A percentile compares a stretch with the other conserved stretches of the same genome.
Conservation (phyloP, 2,888 invertebrate species). For the Incurvaria masculella region DNA sequence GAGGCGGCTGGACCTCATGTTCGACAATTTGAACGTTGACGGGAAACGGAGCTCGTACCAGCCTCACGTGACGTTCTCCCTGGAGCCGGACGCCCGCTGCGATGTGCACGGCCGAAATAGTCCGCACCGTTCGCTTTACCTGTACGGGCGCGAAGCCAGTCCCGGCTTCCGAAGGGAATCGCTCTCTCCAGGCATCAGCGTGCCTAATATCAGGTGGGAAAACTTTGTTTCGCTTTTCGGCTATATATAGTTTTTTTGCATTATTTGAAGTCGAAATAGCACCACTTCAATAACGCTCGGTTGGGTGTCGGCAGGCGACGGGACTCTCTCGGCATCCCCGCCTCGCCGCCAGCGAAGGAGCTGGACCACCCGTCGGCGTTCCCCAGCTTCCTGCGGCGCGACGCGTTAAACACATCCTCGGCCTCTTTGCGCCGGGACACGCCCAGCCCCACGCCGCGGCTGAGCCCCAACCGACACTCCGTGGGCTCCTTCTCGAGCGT, state of each 20-base stretch:
- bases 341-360: conserved; percentile 54
- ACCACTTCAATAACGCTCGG: no score
- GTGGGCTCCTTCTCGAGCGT: conserved; percentile 47
- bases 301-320: conserved; percentile 43
- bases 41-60: conserved; percentile 38
- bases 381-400: conserved; percentile 63
- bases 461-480: conserved; percentile 38
- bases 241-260: no score
- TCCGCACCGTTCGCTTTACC: conserved; percentile 36
- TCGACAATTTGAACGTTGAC: conserved; percentile 63
- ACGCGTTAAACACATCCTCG: conserved; percentile 48
- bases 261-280: no score
- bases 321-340: conserved; percentile 58
- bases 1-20: conserved; percentile 69
- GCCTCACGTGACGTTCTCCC: conserved; percentile 47
- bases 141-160: conserved; percentile 45
- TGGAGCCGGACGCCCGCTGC: conserved; percentile 61
- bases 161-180: conserved; percentile 59
- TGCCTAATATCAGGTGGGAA: conserved; percentile 46
- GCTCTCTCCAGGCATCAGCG: conserved; percentile 42
- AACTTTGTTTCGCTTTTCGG: no score
- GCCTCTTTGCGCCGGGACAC: conserved; percentile 51
- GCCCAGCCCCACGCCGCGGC: conserved; percentile 41
- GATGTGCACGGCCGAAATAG: conserved; percentile 64
- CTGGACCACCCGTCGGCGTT: conserved; percentile 70